Percentiles rank a stretch among this genome's conserved stretches.
phyloP scores from a whole-genome alignment of 2,888 invertebrate genomes.

The Carabus problematicus region DNA sequence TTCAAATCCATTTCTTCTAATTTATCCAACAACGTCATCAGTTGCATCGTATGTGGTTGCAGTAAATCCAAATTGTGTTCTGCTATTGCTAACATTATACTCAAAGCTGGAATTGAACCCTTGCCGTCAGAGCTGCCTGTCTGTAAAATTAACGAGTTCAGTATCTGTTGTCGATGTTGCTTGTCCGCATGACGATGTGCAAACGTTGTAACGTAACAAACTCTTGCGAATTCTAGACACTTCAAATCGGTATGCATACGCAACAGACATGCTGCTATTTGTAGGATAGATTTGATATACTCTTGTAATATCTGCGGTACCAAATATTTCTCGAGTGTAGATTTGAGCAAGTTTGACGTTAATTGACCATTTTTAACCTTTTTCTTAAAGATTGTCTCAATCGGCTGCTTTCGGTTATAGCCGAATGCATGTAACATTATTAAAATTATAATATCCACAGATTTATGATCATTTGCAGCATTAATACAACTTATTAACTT shows the following conservation, averaged over 20 bases:
- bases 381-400: slow-evolving; percentile 69
- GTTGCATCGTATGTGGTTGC: slow-evolving; percentile 66
- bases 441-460: slow-evolving; percentile 73
- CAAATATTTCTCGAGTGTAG: slow-evolving; percentile 65
- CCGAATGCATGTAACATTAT: slow-evolving; percentile 69
- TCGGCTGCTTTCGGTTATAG: slow-evolving; percentile 66
- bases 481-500: slow-evolving; percentile 65
- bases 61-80: slow-evolving; percentile 53
- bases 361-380: slow-evolving; percentile 69
- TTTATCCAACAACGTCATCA: slow-evolving; percentile 76
- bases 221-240: slow-evolving; percentile 66
- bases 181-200: slow-evolving; percentile 50
- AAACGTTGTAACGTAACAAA: slow-evolving; percentile 65
- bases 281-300: slow-evolving; percentile 64
- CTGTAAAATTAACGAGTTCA: slow-evolving; percentile 52
- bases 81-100: slow-evolving; percentile 50
- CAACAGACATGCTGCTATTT: slow-evolving; percentile 65
- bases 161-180: slow-evolving; percentile 52
- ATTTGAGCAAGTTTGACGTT: slow-evolving; percentile 65
- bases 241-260: slow-evolving; percentile 60
- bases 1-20: slow-evolving; percentile 74
- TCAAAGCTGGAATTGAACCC: slow-evolving; percentile 50
- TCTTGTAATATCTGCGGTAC: slow-evolving; percentile 60
- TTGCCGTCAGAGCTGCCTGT: slow-evolving; percentile 50
- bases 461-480: slow-evolving; percentile 64